Evolutionary conservation across 1,140 invertebrate species (phyloP), one percentile per base, ranked within the genome.

Genomic region (Trypoxylus dichotomus): DNA sequence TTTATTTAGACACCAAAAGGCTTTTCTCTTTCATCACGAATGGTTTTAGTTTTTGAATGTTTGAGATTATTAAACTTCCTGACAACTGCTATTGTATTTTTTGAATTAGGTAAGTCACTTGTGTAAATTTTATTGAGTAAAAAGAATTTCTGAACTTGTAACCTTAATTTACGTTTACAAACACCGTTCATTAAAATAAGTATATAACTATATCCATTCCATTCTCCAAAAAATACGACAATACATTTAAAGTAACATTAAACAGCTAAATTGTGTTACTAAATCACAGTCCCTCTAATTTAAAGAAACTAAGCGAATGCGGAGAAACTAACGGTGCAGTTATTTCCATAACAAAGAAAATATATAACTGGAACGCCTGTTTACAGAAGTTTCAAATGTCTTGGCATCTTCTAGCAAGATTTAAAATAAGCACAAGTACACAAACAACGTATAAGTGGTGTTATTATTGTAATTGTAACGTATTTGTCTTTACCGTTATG

Each of bases 401-500:
- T 68, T 68, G 60, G 60, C 21, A 68, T 27, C 60, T 24, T 19
- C 15, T 68, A 68, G 19, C 58, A 24, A 27, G 47, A 54, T 19
- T 15, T 68, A 3, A 2, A 68, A 24, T 25, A 27, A 25, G 7
- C 25, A 68, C 25, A 54, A 13, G 11, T 21, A 71, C n/a, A 71
- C 63, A 6, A 19, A 13, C 19, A 19, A n/a, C 72, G 8, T 1
- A 74, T 42, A 74, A 74, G 32, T 25, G 21, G 29, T 41, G 32
- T 24, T 74, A 43, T 37, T 32, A 74, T 74, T 74, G 21, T 41
- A 74, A 74, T 41, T 15, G 72, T 13, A 42, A 13, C 41, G 10
- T 74, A 74, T 74, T 19, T 74, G 13, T 74, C 37, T 1, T 54
- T 15, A 54, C 5, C 11, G 32, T 74, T 74, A 74, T 13, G 72